Conservation (phyloP, 2,113 vertebrate species). For the Lutjanus erythropterus region DNA sequence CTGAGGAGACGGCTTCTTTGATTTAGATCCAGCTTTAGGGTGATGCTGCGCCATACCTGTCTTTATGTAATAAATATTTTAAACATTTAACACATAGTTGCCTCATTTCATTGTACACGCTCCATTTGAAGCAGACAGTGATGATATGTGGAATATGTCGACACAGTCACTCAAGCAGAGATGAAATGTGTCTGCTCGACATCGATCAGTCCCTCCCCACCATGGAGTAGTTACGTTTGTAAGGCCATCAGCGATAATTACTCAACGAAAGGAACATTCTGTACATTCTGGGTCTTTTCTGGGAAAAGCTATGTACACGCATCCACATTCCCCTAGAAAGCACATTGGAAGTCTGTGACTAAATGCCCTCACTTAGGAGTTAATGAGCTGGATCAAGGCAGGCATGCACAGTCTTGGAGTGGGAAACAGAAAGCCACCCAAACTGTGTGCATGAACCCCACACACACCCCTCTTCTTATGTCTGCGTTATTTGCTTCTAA, state of each 20-base stretch:
- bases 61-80: slow-evolving; percentile 13
- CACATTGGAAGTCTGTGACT: slow-evolving; percentile 49
- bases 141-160: not conserved
- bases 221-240: not conserved
- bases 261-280: slow-evolving; percentile 34
- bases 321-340: slow-evolving; percentile 41
- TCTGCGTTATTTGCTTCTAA: slow-evolving; percentile 19
- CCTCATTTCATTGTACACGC: not conserved
- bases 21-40: not conserved
- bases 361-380: slow-evolving; percentile 71
- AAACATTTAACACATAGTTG: slow-evolving; percentile 26
- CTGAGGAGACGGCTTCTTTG: not conserved
- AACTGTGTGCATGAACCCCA: slow-evolving; percentile 25
- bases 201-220: slow-evolving; percentile 1
- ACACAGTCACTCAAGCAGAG: not conserved
- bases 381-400: slow-evolving; percentile 68
- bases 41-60: not conserved
- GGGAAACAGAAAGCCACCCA: slow-evolving; percentile 25
- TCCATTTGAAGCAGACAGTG: not conserved
- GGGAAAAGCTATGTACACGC: slow-evolving; percentile 20
- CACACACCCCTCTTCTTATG: slow-evolving; percentile 38
- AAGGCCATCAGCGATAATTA: not conserved
- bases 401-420: slow-evolving; percentile 42
- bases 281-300: slow-evolving; percentile 38
- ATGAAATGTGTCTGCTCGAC: not conserved